Base-by-base conservation (phyloP, 30 jellyfish, hydroid and myxozoan genomes). In the Cassiopea xamachana region DNA sequence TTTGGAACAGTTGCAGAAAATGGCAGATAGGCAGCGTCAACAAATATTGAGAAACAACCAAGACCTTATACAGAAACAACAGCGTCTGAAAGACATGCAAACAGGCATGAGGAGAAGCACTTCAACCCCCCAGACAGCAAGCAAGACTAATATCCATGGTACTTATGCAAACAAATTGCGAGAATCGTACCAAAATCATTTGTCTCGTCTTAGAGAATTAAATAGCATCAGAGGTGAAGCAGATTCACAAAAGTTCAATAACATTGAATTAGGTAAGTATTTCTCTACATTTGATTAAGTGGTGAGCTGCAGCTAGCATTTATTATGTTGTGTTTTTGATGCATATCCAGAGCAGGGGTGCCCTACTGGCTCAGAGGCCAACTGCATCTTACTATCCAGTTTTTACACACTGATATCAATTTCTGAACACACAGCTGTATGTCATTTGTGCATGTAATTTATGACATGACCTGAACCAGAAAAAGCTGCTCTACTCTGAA, bases 21-120 rank as follows among this genome's bases (percentile, higher is more conserved):
- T 95, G 91, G 99, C 99, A 13, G 99, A 95, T 73, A 89, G 90
- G 72, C 99, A 95, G 59, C 97, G 98, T 46, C 93, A 91, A 74
- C 99, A 95, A 75, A 91, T 95, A 59, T 87, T 87, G 1, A 83
- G 89, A 80, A 95, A 91, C 91, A 91, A 96, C 83, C 95, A 91
- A 71, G 98, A 91, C 76, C 85, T 91, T 59, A 91, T 95, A 60
- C 94, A 89, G 17, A 95, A 95, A 81, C 99, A 95, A 74, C 98
- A 95, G 88, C 96, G 93, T 44, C 87, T 95, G 79, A 86, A 79
- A 92, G 94, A 84, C 77, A 91, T 95, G 99, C 98, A 95, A 48
- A 58, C 95, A 10, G 94, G 98, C 14, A 67, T 72, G 93, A 92
- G 83, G 47, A n/a, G 80, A 71, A 43, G 80, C 51, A 71, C 58